Evolutionary conservation across 2,888 invertebrate genomes (phyloP).

Genomic region (Microdon myrmicae): DNA sequence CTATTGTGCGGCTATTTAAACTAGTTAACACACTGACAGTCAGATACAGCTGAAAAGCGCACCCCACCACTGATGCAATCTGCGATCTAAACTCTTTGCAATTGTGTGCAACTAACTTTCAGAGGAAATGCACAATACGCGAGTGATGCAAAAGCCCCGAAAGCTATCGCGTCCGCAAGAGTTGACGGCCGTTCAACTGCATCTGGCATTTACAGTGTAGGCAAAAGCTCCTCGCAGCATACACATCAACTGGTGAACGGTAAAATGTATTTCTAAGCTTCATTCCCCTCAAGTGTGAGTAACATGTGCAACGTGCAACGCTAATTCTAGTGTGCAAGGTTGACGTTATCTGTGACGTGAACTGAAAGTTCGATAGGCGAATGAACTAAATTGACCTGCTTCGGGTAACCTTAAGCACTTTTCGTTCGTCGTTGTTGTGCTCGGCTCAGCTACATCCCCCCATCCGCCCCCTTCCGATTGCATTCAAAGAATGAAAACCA

Average conservation of each 20-base stretch:
- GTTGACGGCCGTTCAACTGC: conserved; percentile 51
- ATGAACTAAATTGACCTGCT: conserved; percentile 67
- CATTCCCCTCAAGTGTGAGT: too few relatives aligned
- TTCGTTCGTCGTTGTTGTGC: conserved; percentile 28
- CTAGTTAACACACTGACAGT: conserved; percentile 18
- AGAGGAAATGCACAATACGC: conserved; percentile 42
- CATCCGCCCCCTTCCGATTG: conserved; percentile 1
- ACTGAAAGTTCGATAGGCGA: conserved; percentile 58
- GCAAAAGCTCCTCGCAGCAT: conserved; percentile 22
- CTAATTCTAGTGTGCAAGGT: conserved; percentile 56
- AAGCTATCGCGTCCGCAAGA: conserved; percentile 31
- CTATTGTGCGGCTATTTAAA: conserved; percentile 46
- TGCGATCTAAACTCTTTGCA: too few relatives aligned
- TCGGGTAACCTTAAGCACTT: conserved; percentile 62
- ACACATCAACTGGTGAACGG: conserved; percentile 29
- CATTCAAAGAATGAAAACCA: conserved; percentile 11
- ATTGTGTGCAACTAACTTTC: conserved; percentile 21
- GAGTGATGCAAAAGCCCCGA: conserved; percentile 12
- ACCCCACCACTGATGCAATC: conserved; percentile 16
- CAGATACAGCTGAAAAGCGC: conserved; percentile 32
- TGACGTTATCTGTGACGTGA: conserved; percentile 55
- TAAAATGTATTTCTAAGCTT: conserved; percentile 22
- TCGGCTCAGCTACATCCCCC: neutral
- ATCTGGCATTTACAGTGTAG: conserved; percentile 28
- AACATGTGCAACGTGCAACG: conserved; percentile 41